Evolutionary conservation across 1,140 invertebrate species (phyloP), one percentile per base, ranked within the genome.

Genomic region (Tetramorium simillimum): DNA sequence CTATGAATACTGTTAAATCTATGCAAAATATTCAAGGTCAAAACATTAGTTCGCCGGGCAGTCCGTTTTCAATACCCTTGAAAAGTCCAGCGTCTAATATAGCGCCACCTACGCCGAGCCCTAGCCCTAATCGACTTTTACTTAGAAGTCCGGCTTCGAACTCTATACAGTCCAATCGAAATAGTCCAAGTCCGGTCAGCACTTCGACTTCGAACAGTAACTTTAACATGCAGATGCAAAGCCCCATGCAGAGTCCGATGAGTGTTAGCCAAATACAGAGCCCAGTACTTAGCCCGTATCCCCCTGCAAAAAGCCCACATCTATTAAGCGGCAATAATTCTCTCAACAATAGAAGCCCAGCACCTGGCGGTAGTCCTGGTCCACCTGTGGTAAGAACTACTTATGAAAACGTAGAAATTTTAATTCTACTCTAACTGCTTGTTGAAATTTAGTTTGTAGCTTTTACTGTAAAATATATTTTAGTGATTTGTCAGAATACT

Each of bases 21-120:
- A 94, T 95, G 91, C 94, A 95, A 73, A 94, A 90, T 73, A 95
- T 95, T 78, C 94, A 95, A 75, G 93, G 87, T 60, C 94, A 95
- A 77, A 93, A 93, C 33, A 93, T 92, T 62, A 94, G 90, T 46
- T 95, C 95, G 37, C 95, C 95, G 2, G 93, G 94, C 6, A 95
- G 94, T 88, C 95, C 95, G 9, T 95, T 95, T 82, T 95, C 95
- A 9, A 95, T 95, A 86, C 95, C 95, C 40, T 86, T 95, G 76
- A 95, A 95, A 65, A 95, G 95, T 89, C 95, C 95, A 46, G 94
- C 94, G 6, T 95, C 95, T 16, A 95, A 95, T 86, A 95, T 95
- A 51, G 94, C 95, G 37, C 95, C 95, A 51, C 95, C 95, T 24
- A 95, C 95, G 6, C 95, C 95, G 18, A 95, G 95, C 76, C 95